Evolutionary conservation across 2,113 vertebrate genomes (phyloP), one percentile per base, ranked within the genome.

Genomic region (Benitochromis conjunctus): DNA sequence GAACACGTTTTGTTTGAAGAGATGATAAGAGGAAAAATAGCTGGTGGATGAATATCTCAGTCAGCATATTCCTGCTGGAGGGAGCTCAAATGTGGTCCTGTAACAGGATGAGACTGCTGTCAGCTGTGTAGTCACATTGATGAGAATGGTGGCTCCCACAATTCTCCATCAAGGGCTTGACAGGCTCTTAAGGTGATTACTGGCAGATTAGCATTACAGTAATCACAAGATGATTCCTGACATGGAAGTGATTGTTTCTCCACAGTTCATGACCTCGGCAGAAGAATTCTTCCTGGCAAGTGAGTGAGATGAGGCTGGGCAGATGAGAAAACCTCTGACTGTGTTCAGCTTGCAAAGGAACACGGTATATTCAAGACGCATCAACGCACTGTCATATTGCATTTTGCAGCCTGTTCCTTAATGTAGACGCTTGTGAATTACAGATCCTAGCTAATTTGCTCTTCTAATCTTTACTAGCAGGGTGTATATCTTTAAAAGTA

Each of bases 131-230:
- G 89, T 94, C 91, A 90, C 88, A 88, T 86, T 91, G 84, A 93
- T 92, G 91, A 92, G 90, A 91, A 71, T 5, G 48, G 81, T 60
- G 89, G 86, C 82, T 86, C 83, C 41, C 62, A 38, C 71, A 81
- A 69, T 19, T 34, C 83, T 92, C 81, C 64, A 29, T 92, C 88
- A 87, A 85, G 48, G 78, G 21, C 82, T 60, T 76, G 92, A 94
- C 90, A 54, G 80, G 78, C 89, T 90, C 90, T 93, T 83, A 91
- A 90, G 89, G 84, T 91, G 92, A 95, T 92, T 92, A 88, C 82
- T 69, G 88, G 83, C 80, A 89, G 84, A 94, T 95, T 94, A 94
- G 88, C 88, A 79, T 89, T 86, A 89, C 83, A 82, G 85, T 92
- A 85, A 92, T 93, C 82, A 86, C 84, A 83, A 86, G 91, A 93